Evolutionary conservation across 2,113 vertebrate species (phyloP).

Genomic region (Mirza zaza): DNA sequence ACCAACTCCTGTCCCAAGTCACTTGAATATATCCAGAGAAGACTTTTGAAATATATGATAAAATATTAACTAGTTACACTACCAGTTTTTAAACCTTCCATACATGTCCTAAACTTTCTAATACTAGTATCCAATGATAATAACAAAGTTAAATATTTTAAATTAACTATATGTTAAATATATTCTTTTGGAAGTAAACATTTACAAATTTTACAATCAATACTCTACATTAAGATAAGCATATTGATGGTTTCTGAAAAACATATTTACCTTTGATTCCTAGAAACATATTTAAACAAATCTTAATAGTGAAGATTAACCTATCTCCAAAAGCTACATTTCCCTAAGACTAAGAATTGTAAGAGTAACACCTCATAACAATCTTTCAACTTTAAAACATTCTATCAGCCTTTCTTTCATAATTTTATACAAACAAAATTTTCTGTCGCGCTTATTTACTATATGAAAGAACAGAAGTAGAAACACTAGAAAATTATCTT

Average conservation of each 20-base stretch:
- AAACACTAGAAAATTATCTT: slow-evolving; percentile 7
- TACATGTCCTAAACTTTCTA: background rate
- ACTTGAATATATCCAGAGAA: background rate
- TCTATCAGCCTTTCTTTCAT: background rate
- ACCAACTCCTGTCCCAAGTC: background rate
- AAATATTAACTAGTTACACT: background rate
- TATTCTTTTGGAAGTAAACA: background rate
- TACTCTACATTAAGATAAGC: background rate
- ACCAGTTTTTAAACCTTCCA: background rate
- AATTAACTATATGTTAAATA: slow-evolving; percentile 3
- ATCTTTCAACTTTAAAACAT: background rate
- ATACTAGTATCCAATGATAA: background rate
- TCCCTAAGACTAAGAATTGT: background rate
- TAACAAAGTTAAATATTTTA: background rate
- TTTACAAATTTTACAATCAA: background rate
- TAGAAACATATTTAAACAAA: slow-evolving; percentile 22
- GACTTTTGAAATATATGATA: background rate
- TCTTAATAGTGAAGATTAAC: slow-evolving; percentile 4
- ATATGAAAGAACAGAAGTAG: background rate
- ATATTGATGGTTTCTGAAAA: background rate
- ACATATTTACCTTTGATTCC: background rate
- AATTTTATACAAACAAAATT: background rate
- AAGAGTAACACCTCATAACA: background rate
- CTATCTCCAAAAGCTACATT: background rate
- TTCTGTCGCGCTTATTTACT: background rate